These are phyloP conservation scores for Lateolabrax maculatus DNA, from an alignment of 2,797 vertebrate genomes.

Conservation along the genomic window DNA sequence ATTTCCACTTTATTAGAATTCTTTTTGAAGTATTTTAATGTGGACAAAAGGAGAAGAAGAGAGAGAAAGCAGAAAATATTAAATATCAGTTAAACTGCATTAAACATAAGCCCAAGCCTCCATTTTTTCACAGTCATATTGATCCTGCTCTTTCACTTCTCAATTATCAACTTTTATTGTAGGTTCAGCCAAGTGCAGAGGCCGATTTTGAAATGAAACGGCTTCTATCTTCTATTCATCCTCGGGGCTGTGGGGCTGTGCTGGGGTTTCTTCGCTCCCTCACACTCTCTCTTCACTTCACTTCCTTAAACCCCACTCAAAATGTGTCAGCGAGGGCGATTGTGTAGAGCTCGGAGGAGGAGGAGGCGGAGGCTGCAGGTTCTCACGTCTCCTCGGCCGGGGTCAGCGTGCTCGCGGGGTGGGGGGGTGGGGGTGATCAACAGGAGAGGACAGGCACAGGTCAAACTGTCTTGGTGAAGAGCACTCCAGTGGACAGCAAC, in stretches of 20 bases:
- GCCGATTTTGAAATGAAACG: constrained; percentile 82
- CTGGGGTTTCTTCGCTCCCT: constrained; percentile 74
- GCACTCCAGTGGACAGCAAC: constrained; percentile 33
- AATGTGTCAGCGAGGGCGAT: constrained; percentile 77
- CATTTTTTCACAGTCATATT: constrained; percentile 81
- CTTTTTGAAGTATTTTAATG: constrained; percentile 99
- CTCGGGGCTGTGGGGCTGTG: constrained; percentile 73
- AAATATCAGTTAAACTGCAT: constrained; percentile 99
- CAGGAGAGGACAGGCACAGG: constrained; percentile 61
- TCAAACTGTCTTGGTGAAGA: constrained; percentile 54
- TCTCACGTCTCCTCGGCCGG: constrained; percentile 52
- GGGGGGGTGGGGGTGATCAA: constrained; percentile 59
- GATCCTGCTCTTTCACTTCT: constrained; percentile 87
- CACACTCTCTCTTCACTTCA: constrained; percentile 75
- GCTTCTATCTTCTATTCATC: constrained; percentile 85
- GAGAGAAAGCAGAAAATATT: constrained; percentile 99
- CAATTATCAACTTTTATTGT: constrained; percentile 89
- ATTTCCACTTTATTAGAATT: constrained; percentile 99
- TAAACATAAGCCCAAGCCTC: constrained; percentile 93
- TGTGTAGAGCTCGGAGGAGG: constrained; percentile 63
- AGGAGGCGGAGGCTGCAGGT: constrained; percentile 36
- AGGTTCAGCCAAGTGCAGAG: constrained; percentile 87
- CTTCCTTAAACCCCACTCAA: constrained; percentile 83
- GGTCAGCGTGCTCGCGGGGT: too few relatives aligned
- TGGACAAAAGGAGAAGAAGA: constrained; percentile 98